Conservation (phyloP, 2,113 vertebrate genomes). For the Pyrgilauda ruficollis region DNA sequence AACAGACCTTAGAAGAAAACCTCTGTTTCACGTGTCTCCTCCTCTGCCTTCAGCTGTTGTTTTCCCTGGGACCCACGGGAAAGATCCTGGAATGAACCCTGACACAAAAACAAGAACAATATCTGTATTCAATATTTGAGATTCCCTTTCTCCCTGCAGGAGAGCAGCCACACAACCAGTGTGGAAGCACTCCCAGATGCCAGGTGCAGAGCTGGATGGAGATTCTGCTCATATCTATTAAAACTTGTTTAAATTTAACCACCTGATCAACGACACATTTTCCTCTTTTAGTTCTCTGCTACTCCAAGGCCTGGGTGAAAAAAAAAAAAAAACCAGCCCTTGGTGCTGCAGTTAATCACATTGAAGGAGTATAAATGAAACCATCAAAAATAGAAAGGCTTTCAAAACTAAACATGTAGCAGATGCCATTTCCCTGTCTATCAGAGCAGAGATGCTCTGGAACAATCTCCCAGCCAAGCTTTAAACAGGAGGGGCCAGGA, state of each 20-base stretch:
- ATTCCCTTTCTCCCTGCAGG: neutral
- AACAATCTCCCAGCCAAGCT: neutral
- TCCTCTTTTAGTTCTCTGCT: neutral
- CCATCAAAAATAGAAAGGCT: conserved; percentile 27
- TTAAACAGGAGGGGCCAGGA: neutral
- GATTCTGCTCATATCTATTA: neutral
- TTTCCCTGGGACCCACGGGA: rapidly evolving
- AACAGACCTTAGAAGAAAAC: neutral
- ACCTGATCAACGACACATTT: neutral
- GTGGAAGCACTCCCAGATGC: neutral
- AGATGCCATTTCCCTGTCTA: neutral
- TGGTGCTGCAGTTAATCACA: conserved; percentile 16
- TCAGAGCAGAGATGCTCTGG: neutral
- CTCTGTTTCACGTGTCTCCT: rapidly evolving
- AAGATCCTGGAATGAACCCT: neutral
- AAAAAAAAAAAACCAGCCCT: neutral
- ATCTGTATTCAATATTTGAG: neutral
- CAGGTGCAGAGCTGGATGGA: neutral
- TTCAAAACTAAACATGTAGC: neutral
- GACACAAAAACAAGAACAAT: neutral
- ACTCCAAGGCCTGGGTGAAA: neutral
- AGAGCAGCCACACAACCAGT: neutral
- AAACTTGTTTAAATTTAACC: neutral
- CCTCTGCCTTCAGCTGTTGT: neutral
- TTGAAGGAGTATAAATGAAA: conserved; percentile 10